Conservation (phyloP, 1,140 invertebrate species). For the Drosophila biarmipes region DNA sequence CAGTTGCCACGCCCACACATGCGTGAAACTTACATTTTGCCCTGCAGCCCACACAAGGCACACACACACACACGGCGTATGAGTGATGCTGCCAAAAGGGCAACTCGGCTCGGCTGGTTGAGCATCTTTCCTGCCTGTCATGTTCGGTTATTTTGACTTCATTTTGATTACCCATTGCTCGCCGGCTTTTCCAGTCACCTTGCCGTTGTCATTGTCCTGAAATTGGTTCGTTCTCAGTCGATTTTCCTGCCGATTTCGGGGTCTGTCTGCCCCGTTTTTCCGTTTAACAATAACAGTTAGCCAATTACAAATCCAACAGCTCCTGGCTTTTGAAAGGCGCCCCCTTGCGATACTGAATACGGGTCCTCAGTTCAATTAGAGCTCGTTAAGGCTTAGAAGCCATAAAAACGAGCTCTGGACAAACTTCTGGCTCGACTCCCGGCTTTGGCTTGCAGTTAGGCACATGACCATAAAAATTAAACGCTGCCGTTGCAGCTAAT, state of each 20-base stretch:
- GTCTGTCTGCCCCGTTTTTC: constrained; percentile 34
- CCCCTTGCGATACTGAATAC: constrained; percentile 1
- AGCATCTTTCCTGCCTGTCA: constrained; percentile 24
- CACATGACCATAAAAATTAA: constrained; percentile 75
- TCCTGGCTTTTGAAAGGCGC: constrained; percentile 4
- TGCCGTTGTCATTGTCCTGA: constrained; percentile 7
- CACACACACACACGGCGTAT: constrained; percentile 25
- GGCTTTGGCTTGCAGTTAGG: constrained; percentile 69
- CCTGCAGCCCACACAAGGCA: neutral
- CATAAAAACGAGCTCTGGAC: constrained; percentile 66
- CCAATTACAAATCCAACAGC: constrained; percentile 64
- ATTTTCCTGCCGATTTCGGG: constrained; percentile 28
- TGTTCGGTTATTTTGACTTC: constrained; percentile 30
- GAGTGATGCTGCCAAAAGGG: constrained; percentile 20
- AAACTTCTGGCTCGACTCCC: neutral
- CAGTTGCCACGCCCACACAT: constrained; percentile 10
- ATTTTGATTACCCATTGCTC: constrained; percentile 12
- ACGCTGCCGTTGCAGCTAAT: constrained; percentile 76
- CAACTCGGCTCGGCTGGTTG: neutral
- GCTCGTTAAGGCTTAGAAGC: constrained; percentile 71
- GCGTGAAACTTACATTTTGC: constrained; percentile 4
- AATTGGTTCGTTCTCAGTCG: constrained; percentile 9
- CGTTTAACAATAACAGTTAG: constrained; percentile 79
- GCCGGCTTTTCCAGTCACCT: constrained; percentile 22
- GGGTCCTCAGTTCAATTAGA: constrained; percentile 66